Evolutionary conservation across 2,888 invertebrate genomes (phyloP).

Genomic region (Axea sp.): DNA sequence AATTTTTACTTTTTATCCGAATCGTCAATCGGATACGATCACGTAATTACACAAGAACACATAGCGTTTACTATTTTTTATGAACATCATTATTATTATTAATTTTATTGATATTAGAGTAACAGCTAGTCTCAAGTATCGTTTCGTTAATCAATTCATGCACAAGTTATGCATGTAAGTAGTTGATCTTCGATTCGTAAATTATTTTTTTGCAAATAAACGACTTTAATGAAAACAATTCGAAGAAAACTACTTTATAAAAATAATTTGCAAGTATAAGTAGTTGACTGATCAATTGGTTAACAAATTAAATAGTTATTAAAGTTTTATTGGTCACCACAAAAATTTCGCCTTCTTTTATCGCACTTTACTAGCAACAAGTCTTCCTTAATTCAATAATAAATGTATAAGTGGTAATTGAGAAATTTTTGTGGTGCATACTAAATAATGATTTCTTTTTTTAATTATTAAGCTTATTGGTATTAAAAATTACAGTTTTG

Average conservation of each 20-base stretch:
- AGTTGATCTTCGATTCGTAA: slow-evolving; percentile 9
- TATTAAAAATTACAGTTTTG: not conserved
- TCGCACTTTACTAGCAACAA: slow-evolving; percentile 45
- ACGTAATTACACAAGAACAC: slow-evolving; percentile 22
- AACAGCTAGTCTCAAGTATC: slow-evolving; percentile 74
- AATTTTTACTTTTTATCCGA: slow-evolving; percentile 50
- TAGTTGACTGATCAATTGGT: no score
- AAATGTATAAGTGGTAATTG: slow-evolving; percentile 29
- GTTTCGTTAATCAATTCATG: slow-evolving; percentile 38
- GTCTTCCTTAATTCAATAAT: slow-evolving; percentile 57
- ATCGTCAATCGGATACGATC: slow-evolving; percentile 12
- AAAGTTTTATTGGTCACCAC: slow-evolving; percentile 8
- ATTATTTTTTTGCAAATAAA: not conserved
- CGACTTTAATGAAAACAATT: not conserved
- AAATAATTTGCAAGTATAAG: slow-evolving; percentile 17
- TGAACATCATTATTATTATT: slow-evolving; percentile 52
- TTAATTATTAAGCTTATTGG: no score
- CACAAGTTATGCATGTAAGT: slow-evolving; percentile 43
- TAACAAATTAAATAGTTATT: no score
- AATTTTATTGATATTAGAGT: slow-evolving; percentile 65
- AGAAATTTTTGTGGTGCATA: slow-evolving; percentile 19
- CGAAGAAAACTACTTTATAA: slow-evolving; percentile 13
- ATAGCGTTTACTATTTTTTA: slow-evolving; percentile 40
- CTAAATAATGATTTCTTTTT: not conserved
- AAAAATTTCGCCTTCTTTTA: slow-evolving; percentile 16